Base-by-base conservation (phyloP, 1,140 invertebrate species). In the Nasonia longicornis region DNA sequence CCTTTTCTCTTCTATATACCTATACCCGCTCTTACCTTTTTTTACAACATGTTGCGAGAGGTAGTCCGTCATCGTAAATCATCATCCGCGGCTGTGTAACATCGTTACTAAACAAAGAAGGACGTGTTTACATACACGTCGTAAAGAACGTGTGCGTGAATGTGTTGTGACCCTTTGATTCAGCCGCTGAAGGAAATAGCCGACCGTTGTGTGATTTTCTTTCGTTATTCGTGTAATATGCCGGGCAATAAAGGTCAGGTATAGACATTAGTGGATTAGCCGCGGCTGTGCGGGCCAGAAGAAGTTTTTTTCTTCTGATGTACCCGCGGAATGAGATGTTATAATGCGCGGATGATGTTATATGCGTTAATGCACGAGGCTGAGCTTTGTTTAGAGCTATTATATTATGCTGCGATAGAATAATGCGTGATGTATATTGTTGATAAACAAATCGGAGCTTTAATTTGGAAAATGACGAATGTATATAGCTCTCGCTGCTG, bases 161-260 rank as follows among this genome's bases (percentile, higher is more conserved):
- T 80, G 79, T 63, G 29, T 52, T 79, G 70, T 66, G 70, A 79
- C 78, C 78, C 78, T 79, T 79, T 79, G 70, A n/a, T 66, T 14
- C 45, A 79, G 45, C 38, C 69, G 77, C 45, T n/a, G 45, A 79
- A 63, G 70, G 38, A 72, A 71, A 69, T 26, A 20, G 58, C 12
- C 26, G 64, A 7, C 26, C 64, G 26, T 66, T 29, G 16, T n/a
- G 7, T 2, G n/a, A 26, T 66, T 66, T 66, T 66, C 10, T 26
- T 66, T 66, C 14, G 63, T 67, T 38, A 42, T 69, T 7, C 20
- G 63, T 71, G 42, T 52, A 52, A 10, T 11, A 58, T 11, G 45
- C 26, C 48, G 76, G 11, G 45, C 48, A 26, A 71, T 79, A 71
- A 58, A 79, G 29, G 22, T 58, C 66, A 22, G 45, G 77, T 79